Evolutionary conservation across 1,140 invertebrate genomes (phyloP).

Genomic region (Aphaenogaster floridana): DNA sequence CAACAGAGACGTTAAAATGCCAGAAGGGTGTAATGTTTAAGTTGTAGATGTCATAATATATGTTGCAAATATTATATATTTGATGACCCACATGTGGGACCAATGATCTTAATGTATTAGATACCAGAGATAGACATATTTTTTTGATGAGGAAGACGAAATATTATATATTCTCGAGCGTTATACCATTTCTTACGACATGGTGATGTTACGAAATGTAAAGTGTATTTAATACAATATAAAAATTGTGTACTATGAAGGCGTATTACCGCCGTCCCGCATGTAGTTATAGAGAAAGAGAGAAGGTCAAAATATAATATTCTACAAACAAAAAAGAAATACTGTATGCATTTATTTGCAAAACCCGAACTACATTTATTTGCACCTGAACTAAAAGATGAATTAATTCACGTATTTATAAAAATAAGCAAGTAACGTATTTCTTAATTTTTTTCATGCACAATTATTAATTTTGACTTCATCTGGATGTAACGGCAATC

Average conservation of each 20-base stretch:
- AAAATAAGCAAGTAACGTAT: too few relatives aligned
- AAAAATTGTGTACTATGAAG: constrained; percentile 70
- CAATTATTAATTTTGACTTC: too few relatives aligned
- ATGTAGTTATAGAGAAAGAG: constrained; percentile 67
- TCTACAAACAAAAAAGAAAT: constrained; percentile 21
- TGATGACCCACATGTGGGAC: constrained; percentile 75
- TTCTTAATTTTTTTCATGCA: too few relatives aligned
- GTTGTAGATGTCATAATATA: constrained; percentile 82
- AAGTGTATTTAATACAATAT: constrained; percentile 78
- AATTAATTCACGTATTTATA: too few relatives aligned
- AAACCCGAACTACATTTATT: neutral
- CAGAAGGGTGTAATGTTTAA: constrained; percentile 74
- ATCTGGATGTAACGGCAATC: too few relatives aligned
- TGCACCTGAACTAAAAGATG: neutral
- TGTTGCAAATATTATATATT: constrained; percentile 79
- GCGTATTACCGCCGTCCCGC: constrained; percentile 61
- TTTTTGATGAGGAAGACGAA: constrained; percentile 64
- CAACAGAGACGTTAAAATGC: constrained; percentile 61
- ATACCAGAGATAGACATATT: constrained; percentile 65
- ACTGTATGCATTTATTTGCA: neutral
- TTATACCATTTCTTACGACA: constrained; percentile 71
- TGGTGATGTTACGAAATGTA: constrained; percentile 77
- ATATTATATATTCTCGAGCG: constrained; percentile 54
- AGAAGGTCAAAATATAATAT: constrained; percentile 67
- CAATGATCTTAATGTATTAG: constrained; percentile 80